These are phyloP conservation scores for Eleginops maclovinus DNA, from an alignment of 2,113 vertebrate genomes.

Conservation along the genomic window DNA sequence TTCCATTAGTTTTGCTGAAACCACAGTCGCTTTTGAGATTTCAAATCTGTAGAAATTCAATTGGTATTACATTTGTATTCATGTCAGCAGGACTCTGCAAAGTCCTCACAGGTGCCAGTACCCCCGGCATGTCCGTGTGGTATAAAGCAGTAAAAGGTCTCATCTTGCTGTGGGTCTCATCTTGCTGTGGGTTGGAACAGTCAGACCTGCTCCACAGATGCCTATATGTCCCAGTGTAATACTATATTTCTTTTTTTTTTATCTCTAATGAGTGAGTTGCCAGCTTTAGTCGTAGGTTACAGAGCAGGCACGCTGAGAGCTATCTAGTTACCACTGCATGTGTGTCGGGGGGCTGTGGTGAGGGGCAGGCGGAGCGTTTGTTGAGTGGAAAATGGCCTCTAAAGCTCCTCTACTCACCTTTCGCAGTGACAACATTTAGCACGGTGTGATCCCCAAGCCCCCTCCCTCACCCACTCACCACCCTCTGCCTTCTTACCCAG, in stretches of 20 bases:
- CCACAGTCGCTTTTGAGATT: background rate
- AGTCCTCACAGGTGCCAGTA: background rate
- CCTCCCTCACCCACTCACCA: conserved; percentile 33
- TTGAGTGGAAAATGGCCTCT: conserved; percentile 85
- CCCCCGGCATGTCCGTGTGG: background rate
- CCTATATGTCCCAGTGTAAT: conserved; percentile 53
- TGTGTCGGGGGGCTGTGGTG: conserved; percentile 24
- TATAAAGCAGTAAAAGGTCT: conserved; percentile 16
- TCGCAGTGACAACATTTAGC: conserved; percentile 86
- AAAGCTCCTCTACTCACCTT: conserved; percentile 83
- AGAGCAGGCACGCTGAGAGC: conserved; percentile 49
- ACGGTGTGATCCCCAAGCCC: conserved; percentile 44
- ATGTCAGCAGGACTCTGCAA: background rate
- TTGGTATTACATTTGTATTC: background rate
- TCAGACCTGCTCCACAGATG: conserved; percentile 53
- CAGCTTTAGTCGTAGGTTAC: conserved; percentile 69
- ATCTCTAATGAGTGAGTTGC: conserved; percentile 61
- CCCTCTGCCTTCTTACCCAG: background rate
- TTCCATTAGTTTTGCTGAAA: background rate
- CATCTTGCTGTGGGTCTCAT: conserved; percentile 46
- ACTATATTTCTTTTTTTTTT: conserved; percentile 45
- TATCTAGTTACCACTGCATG: conserved; percentile 60
- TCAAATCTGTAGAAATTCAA: background rate
- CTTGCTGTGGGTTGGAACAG: conserved; percentile 51
- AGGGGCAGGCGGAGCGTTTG: conserved; percentile 59